Conservation (phyloP, 2,888 invertebrate genomes). For the Camptogramma bilineatum region DNA sequence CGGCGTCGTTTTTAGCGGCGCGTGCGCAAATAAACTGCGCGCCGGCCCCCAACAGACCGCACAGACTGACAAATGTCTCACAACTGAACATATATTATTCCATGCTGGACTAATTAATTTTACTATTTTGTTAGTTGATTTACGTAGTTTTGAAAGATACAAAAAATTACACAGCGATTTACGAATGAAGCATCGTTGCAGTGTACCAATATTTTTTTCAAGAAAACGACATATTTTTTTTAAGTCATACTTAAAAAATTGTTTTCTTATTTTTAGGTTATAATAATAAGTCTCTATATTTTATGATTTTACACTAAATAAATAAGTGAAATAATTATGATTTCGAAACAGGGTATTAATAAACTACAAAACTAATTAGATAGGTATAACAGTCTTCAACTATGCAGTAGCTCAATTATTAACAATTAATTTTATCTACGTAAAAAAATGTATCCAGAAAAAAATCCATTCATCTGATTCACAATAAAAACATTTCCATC, state of each 20-base stretch:
- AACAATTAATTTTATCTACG: background rate
- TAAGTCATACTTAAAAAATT: too few relatives aligned
- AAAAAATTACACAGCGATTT: too few relatives aligned
- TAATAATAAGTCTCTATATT: too few relatives aligned
- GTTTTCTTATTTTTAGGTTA: too few relatives aligned
- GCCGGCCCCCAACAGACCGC: conserved; percentile 77
- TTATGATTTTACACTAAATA: too few relatives aligned
- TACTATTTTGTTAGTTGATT: background rate
- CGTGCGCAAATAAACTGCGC: conserved; percentile 63
- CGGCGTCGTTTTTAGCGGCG: conserved; percentile 54
- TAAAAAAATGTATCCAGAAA: background rate
- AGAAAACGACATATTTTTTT: too few relatives aligned
- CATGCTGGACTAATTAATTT: background rate
- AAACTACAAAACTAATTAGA: too few relatives aligned
- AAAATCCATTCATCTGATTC: conserved; percentile 4
- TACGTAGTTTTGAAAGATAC: background rate
- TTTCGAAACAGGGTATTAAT: too few relatives aligned
- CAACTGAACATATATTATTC: conserved; percentile 15
- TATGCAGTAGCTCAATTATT: background rate
- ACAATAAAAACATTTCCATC: conserved; percentile 29
- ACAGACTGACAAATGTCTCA: conserved; percentile 41
- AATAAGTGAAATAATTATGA: too few relatives aligned
- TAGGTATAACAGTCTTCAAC: too few relatives aligned
- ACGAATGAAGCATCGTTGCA: too few relatives aligned
- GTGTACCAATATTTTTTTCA: too few relatives aligned